A percentile compares a stretch with the other conserved stretches of the same genome.
These are phyloP conservation scores for Heliothis peltigera DNA, from an alignment of 2,888 invertebrate species.

Conservation along the genomic window DNA sequence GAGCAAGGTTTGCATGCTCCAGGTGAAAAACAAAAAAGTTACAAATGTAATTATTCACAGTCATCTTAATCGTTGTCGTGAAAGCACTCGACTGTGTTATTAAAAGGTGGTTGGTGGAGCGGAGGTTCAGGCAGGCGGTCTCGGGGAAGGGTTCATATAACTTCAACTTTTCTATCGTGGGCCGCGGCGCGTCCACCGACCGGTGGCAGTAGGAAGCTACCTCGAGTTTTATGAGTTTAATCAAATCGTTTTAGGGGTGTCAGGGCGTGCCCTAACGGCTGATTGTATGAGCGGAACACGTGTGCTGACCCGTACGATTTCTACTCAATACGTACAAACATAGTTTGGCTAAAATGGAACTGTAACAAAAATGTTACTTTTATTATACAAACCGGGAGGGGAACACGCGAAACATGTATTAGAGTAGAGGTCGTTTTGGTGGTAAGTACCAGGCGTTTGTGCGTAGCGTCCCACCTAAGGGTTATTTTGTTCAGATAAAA, in stretches of 20 bases:
- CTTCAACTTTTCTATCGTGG: constrained; percentile 75
- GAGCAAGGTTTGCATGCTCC: constrained; percentile 12
- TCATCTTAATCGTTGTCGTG: constrained; percentile 81
- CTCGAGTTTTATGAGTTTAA: constrained; percentile 87
- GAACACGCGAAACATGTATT: constrained; percentile 78
- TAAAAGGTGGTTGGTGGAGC: constrained; percentile 79
- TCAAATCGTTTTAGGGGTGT: constrained; percentile 86
- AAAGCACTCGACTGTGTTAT: constrained; percentile 87
- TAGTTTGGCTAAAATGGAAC: constrained; percentile 68
- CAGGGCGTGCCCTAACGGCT: constrained; percentile 80
- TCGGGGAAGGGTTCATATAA: constrained; percentile 77
- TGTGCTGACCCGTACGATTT: constrained; percentile 78
- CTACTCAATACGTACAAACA: constrained; percentile 66
- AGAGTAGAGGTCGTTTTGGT: constrained; percentile 70
- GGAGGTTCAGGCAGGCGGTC: constrained; percentile 70
- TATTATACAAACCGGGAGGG: constrained; percentile 68
- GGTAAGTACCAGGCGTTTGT: constrained; percentile 66
- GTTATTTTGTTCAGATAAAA: constrained; percentile 67
- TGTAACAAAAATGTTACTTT: constrained; percentile 74
- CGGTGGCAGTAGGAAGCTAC: constrained; percentile 69
- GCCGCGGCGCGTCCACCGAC: constrained; percentile 55
- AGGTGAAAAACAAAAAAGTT: constrained; percentile 54
- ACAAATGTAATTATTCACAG: constrained; percentile 80
- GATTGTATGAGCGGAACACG: constrained; percentile 82
- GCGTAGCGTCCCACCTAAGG: constrained; percentile 65